Percentiles rank a stretch among this genome's conserved stretches.
These are phyloP conservation scores for Apocrypta bakeri DNA, from an alignment of 1,140 invertebrate species.

Conservation along the genomic window DNA sequence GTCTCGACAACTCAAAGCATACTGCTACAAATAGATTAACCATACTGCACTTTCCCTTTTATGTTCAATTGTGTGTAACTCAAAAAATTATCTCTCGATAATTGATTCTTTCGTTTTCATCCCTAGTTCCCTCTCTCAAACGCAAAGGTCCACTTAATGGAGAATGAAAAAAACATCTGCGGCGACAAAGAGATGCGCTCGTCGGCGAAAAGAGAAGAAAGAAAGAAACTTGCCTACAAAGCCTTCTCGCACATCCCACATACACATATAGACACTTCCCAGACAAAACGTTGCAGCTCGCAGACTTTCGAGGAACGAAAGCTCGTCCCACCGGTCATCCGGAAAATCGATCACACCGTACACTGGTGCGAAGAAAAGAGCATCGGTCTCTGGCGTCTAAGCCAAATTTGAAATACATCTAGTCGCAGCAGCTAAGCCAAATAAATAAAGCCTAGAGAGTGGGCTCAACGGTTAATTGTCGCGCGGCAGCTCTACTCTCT, in stretches of 20 bases:
- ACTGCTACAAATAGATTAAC: no score
- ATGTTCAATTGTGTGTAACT: no score
- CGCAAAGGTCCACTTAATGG: background rate
- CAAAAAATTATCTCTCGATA: no score
- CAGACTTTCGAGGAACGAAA: background rate
- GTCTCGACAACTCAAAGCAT: no score
- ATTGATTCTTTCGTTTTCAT: background rate
- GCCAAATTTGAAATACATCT: background rate
- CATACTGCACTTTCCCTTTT: no score
- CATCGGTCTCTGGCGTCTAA: background rate
- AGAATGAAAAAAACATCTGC: background rate
- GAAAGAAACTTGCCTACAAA: background rate
- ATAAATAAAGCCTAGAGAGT: conserved; percentile 5
- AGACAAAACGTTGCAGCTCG: background rate
- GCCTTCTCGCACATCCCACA: background rate
- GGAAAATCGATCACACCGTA: background rate
- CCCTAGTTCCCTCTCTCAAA: background rate
- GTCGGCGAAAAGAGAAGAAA: background rate
- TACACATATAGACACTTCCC: background rate
- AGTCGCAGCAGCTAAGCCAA: background rate
- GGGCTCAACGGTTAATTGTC: conserved; percentile 43
- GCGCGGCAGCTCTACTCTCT: background rate
- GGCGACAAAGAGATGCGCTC: background rate
- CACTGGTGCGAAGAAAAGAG: background rate
- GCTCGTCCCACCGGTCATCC: background rate